These are phyloP conservation scores for Litoditis marina DNA, from an alignment of 2,888 invertebrate species.

Conservation along the genomic window DNA sequence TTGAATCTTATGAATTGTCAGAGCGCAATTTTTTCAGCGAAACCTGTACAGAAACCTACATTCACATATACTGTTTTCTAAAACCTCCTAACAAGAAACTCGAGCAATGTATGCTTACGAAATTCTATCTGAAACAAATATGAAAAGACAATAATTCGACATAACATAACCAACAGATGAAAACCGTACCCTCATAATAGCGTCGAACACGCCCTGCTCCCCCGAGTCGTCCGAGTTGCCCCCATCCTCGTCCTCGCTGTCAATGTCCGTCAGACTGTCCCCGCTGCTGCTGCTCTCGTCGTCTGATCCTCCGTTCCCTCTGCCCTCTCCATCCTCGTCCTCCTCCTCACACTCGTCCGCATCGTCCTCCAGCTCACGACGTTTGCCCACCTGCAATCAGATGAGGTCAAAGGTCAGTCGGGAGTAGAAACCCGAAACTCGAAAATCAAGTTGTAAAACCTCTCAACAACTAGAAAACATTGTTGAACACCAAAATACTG, in stretches of 20 bases:
- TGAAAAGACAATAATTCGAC: neutral
- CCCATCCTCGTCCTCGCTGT: slow-evolving; percentile 5
- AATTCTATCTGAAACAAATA: neutral
- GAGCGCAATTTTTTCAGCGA: no score
- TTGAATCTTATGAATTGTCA: no score
- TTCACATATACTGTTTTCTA: no score
- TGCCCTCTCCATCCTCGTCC: slow-evolving; percentile 8
- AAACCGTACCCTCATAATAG: neutral
- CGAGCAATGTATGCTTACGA: no score
- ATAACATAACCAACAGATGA: no score
- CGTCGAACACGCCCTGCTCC: slow-evolving; percentile 8
- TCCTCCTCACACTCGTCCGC: slow-evolving; percentile 17
- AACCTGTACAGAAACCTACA: no score
- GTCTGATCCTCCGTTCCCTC: neutral
- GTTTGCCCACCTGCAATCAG: slow-evolving; percentile 18
- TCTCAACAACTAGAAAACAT: no score
- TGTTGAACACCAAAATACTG: no score
- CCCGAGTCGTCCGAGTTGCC: slow-evolving; percentile 1
- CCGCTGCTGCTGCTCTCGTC: neutral
- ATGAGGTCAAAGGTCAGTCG: neutral
- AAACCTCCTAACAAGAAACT: no score
- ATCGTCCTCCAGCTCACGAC: slow-evolving; percentile 15
- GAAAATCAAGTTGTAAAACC: no score
- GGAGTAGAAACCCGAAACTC: neutral
- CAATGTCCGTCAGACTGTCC: neutral